Base-by-base conservation (phyloP, 2,797 vertebrate species). In the Mormyrops attenuatus region DNA sequence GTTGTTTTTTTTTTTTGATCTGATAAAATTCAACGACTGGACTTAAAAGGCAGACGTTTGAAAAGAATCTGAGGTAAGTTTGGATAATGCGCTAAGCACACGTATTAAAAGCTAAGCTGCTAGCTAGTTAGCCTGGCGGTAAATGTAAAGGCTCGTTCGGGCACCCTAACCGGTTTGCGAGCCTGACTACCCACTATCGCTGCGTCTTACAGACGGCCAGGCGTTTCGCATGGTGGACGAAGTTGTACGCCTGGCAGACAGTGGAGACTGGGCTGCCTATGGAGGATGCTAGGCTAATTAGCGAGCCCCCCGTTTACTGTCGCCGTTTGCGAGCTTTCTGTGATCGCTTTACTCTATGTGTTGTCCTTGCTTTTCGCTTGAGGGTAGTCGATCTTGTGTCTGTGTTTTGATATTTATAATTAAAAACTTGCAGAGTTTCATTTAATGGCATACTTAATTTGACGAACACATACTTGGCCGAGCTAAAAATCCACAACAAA, bases 231-330 rank as follows among this genome's bases (percentile, higher is more conserved):
- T n/a, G 77, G 41, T 9, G 77, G 41, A n/a, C 38, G 73, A n/a
- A 44, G 38, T 15, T n/a, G 38, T 80, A 3, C 41, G 38, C 77
- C 41, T 82, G 7, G 38, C 41, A 47, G 77, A 44, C 41, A 20
- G 73, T 8, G 77, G 77, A 47, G 77, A 47, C 41, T 47, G 77
- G 77, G 20, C 77, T 82, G 77, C 41, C 6, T 2, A n/a, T 47
- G 77, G 77, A 38, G 17, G 34, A 87, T 38, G 86, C 86, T 87
- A 87, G 8, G 86, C 86, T 87, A 87, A 11, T 87, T 87, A 44
- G 85, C 85, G 53, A 87, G 13, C 53, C 85, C 34, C 22, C 15
- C 0, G 3, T n/a, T 57, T 17, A 30, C 9, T 15, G n/a, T 50
- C 47, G 77, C 1, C 9, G 20, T 82, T n/a, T 47, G 66, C 66